Evolutionary conservation across 2,797 vertebrate genomes (phyloP), one percentile per base, ranked within the genome.

Genomic region (Cacajao melanocephalus): DNA sequence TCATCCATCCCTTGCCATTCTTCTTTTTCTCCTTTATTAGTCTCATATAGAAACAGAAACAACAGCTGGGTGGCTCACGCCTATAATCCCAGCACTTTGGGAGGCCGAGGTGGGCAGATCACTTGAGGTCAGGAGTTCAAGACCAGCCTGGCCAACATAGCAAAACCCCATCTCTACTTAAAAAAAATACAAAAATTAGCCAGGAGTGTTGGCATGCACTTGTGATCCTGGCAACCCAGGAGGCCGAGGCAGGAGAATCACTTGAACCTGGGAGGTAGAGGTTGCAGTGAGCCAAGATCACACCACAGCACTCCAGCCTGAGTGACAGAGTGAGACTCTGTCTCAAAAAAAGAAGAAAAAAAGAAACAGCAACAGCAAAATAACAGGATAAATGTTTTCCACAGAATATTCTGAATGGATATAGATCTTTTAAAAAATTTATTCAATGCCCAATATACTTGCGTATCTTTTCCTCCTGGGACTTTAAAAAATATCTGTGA

Each of bases 1-100:
- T 36, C n/a, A 46, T 0, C 20, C 0, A 4, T 30, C 55, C 7
- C 17, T 2, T 28, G 73, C 50, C 9, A 24, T 1, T 33, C 20
- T 72, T 57, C 46, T 28, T 84, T 76, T 85, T 70, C 55, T 33
- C 24, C 55, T 50, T 79, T 8, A 85, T 79, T 7, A 88, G 44
- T 17, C 26, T 52, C 52, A 85, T 41, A 76, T 2, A 70, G 30
- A 86, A 36, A 52, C 5, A 73, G 26, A 88, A 19, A 70, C 39
- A 91, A 46, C 33, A 91, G 39, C 75, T 17, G 7, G 61, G 61
- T 67, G 33, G 7, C 33, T 67, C 61, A 67, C 1, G 3, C 33
- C 61, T n/a, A 7, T 17, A 67, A 67, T 67, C 30, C 17, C 15
- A 67, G 61, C 30, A 67, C 15, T 67, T n/a, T n/a, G 61, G 33